These are phyloP conservation scores for Thunnus albacares DNA, from an alignment of 2,797 vertebrate species.

Conservation along the genomic window DNA sequence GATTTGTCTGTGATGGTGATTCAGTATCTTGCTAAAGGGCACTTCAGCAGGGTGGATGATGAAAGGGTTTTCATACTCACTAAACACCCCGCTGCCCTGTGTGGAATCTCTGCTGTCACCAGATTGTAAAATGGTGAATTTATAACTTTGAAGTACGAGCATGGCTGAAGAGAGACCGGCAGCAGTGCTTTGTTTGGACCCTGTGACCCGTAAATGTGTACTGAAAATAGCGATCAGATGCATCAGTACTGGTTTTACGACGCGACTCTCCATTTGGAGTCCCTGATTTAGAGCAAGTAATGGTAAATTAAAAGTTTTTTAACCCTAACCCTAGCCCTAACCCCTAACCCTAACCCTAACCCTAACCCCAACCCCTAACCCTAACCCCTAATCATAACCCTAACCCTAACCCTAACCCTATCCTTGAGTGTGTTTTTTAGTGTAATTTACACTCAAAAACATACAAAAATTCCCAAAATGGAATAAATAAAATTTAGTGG, in stretches of 20 bases:
- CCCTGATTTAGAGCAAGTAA: not conserved
- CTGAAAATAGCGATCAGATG: constrained; percentile 18
- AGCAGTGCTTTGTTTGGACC: constrained; percentile 30
- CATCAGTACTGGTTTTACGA: constrained; percentile 10
- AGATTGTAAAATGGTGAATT: constrained; percentile 4
- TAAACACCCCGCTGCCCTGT: constrained; percentile 23
- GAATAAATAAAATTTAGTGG: no score
- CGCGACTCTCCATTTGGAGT: not conserved
- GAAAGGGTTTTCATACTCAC: constrained; percentile 22
- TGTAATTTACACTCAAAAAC: no score
- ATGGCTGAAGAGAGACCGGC: constrained; percentile 1
- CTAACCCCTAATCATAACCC: no score
- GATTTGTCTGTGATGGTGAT: not conserved
- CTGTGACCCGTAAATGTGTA: constrained; percentile 9
- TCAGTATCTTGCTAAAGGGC: constrained; percentile 20
- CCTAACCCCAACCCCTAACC: no score
- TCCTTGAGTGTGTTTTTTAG: no score
- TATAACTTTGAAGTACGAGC: not conserved
- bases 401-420: no score
- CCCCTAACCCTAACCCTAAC: no score
- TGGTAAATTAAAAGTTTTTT: no score
- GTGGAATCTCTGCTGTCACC: constrained; percentile 38
- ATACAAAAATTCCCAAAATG: no score
- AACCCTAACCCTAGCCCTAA: no score
- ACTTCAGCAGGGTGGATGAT: constrained; percentile 4